Conservation (phyloP, 2,113 vertebrate species). For the Macrotus californicus region DNA sequence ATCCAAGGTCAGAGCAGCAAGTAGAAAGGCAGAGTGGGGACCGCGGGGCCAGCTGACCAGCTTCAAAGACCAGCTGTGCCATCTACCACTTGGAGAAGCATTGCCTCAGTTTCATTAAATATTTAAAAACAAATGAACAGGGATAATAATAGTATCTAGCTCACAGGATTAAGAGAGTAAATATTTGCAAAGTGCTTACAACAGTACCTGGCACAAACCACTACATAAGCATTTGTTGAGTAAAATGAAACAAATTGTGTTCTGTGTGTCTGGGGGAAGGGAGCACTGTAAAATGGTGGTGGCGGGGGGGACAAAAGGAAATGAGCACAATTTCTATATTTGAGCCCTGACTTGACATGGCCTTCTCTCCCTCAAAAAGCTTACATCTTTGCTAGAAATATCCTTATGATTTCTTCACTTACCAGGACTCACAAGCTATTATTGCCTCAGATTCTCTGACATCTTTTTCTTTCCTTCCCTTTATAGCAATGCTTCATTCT, state of each 20-base stretch:
- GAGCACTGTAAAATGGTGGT: neutral
- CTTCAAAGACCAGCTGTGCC: neutral
- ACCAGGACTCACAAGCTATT: conserved; percentile 27
- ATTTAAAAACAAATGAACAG: neutral
- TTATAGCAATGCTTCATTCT: neutral
- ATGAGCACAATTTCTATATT: neutral
- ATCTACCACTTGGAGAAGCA: neutral
- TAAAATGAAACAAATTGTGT: conserved; percentile 15
- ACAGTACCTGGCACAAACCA: neutral
- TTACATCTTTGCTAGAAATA: neutral
- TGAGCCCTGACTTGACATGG: neutral
- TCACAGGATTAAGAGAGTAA: neutral
- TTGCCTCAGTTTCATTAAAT: neutral
- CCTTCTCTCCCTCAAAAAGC: neutral
- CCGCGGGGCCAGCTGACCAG: neutral
- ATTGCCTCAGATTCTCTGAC: neutral
- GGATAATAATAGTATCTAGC: neutral
- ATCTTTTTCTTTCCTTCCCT: neutral
- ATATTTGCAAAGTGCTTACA: neutral
- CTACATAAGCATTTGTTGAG: neutral
- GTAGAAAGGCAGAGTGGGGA: neutral
- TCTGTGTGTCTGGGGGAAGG: neutral
- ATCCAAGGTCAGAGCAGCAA: too few relatives aligned
- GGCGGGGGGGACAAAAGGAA: neutral
- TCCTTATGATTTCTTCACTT: conserved; percentile 44